phyloP scores from a whole-genome alignment of 1,140 invertebrate genomes.

The Spodoptera frugiperda region DNA sequence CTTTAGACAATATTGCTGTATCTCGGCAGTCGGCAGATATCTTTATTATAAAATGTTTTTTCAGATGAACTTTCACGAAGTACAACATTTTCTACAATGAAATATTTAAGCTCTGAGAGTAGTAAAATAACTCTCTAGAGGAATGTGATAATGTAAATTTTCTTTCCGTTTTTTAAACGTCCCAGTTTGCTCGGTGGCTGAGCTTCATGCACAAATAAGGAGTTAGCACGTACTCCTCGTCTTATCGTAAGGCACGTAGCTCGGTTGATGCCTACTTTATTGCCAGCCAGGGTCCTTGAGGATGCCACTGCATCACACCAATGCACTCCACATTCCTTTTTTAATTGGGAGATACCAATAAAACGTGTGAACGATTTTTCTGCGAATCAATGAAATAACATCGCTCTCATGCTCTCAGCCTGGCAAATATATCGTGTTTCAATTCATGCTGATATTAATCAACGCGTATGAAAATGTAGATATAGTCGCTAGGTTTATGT shows the following conservation, averaged over 20 bases:
- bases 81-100: constrained; percentile 41
- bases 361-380: constrained; percentile 43
- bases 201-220: constrained; percentile 55
- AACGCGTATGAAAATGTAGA: neutral
- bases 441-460: constrained; percentile 10
- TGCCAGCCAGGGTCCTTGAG: constrained; percentile 55
- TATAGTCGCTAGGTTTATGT: neutral
- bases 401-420: neutral
- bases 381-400: constrained; percentile 21
- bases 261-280: constrained; percentile 74
- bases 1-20: constrained; percentile 34
- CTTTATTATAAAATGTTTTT: constrained; percentile 44
- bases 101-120: constrained; percentile 47
- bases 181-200: constrained; percentile 52
- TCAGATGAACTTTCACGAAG: constrained; percentile 37
- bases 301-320: constrained; percentile 63
- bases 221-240: constrained; percentile 69
- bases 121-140: constrained; percentile 46
- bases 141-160: constrained; percentile 58
- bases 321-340: constrained; percentile 54
- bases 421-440: neutral
- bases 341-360: constrained; percentile 54
- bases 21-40: constrained; percentile 32
- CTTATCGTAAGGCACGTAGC: constrained; percentile 67
- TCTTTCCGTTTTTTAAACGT: constrained; percentile 50